Percentiles rank a stretch among this genome's conserved stretches.
phyloP scores from a whole-genome alignment of 1,140 invertebrate genomes.

The Sitobion miscanthi region DNA sequence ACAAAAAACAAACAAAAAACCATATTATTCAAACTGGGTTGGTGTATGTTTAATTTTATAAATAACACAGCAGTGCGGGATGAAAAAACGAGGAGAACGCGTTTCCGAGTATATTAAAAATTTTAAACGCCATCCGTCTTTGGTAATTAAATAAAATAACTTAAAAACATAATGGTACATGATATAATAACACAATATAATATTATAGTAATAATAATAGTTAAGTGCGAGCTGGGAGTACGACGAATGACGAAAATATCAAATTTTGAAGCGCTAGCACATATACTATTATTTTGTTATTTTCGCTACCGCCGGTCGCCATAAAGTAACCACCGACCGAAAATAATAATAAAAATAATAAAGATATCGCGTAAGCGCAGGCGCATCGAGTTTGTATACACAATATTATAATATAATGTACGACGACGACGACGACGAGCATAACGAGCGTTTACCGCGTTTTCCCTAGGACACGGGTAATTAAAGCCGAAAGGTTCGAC shows the following conservation, averaged over 20 bases:
- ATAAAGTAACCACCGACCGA: neutral
- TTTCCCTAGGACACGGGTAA: slow-evolving; percentile 39
- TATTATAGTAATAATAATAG: neutral
- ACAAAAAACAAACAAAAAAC: neutral
- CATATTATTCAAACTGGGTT: neutral
- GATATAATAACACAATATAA: neutral
- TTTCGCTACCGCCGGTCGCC: neutral
- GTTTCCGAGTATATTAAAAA: neutral
- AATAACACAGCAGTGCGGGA: neutral
- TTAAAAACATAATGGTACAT: neutral
- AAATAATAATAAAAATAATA: neutral
- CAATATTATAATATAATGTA: neutral
- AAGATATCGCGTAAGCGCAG: neutral
- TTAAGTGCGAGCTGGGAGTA: neutral
- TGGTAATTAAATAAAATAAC: neutral
- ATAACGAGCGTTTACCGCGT: slow-evolving; percentile 40
- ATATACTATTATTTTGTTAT: neutral
- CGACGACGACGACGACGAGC: slow-evolving; percentile 8
- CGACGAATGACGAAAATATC: neutral
- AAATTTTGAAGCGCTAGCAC: neutral
- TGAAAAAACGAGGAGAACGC: neutral
- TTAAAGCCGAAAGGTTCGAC: slow-evolving; percentile 43
- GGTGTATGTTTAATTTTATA: neutral
- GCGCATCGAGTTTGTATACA: neutral
- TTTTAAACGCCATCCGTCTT: neutral